These are phyloP conservation scores for Passer domesticus DNA, from an alignment of 2,113 vertebrate species.

Conservation along the genomic window DNA sequence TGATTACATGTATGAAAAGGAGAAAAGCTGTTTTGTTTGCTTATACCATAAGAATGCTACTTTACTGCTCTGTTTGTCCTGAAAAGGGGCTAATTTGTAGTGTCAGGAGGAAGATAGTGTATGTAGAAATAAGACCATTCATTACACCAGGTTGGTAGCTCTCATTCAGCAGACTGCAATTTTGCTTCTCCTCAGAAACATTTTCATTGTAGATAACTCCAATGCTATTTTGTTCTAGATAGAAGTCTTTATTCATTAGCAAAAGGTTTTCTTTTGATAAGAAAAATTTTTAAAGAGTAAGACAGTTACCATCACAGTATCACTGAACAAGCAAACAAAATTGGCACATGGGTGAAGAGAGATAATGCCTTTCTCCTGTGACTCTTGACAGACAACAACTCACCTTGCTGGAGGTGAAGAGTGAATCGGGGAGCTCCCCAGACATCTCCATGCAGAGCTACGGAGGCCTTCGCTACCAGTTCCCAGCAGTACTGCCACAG, in stretches of 20 bases:
- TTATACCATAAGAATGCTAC: neutral
- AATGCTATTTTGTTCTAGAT: neutral
- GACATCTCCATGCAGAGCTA: constrained; percentile 56
- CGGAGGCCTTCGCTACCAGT: constrained; percentile 69
- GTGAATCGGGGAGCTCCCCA: neutral
- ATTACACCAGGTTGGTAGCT: neutral
- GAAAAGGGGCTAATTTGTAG: neutral
- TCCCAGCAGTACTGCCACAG: constrained; percentile 48
- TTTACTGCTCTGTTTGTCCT: neutral
- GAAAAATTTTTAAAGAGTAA: neutral
- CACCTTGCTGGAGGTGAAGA: constrained; percentile 67
- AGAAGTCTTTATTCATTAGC: neutral
- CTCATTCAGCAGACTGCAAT: neutral
- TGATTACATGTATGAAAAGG: neutral
- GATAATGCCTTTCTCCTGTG: neutral
- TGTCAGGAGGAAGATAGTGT: neutral
- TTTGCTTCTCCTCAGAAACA: neutral
- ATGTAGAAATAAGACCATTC: neutral
- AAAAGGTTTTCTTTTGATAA: neutral
- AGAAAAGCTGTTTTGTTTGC: neutral
- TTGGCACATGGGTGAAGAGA: neutral
- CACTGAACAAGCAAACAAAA: neutral
- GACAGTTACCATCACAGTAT: neutral
- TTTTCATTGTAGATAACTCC: neutral
- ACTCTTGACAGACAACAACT: constrained; percentile 74